Conservation (phyloP, 2,113 vertebrate species). For the Meriones unguiculatus region DNA sequence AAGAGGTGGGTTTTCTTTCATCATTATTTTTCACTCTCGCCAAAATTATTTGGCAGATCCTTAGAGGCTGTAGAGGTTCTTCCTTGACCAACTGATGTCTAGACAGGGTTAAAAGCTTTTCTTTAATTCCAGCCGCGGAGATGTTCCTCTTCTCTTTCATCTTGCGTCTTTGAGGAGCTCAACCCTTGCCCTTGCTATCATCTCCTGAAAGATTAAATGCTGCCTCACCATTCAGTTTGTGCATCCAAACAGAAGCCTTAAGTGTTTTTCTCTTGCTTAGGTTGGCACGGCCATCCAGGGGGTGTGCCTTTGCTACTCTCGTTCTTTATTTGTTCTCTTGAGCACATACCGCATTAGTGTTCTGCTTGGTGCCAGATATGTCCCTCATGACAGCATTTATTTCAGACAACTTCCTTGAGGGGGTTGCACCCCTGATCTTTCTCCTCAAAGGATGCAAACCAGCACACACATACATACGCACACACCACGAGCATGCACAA, state of each 20-base stretch:
- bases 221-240: constrained; percentile 73
- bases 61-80: constrained; percentile 13
- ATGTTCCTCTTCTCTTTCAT: constrained; percentile 72
- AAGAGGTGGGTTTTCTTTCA: neutral
- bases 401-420: constrained; percentile 62
- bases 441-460: constrained; percentile 20
- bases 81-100: constrained; percentile 72
- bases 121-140: constrained; percentile 71
- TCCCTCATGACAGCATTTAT: constrained; percentile 22
- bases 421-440: neutral
- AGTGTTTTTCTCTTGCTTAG: constrained; percentile 63
- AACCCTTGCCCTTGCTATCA: constrained; percentile 28
- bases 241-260: constrained; percentile 69
- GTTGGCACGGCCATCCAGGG: constrained; percentile 47
- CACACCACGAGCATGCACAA: neutral
- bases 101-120: constrained; percentile 66
- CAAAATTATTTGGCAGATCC: constrained; percentile 57
- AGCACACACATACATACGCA: no score
- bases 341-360: constrained; percentile 64
- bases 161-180: constrained; percentile 46
- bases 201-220: constrained; percentile 65
- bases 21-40: constrained; percentile 51
- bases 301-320: constrained; percentile 63
- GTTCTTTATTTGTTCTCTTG: constrained; percentile 20
- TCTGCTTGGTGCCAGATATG: constrained; percentile 62